Conservation (phyloP, 2,888 invertebrate species). For the Beris morrisii region DNA sequence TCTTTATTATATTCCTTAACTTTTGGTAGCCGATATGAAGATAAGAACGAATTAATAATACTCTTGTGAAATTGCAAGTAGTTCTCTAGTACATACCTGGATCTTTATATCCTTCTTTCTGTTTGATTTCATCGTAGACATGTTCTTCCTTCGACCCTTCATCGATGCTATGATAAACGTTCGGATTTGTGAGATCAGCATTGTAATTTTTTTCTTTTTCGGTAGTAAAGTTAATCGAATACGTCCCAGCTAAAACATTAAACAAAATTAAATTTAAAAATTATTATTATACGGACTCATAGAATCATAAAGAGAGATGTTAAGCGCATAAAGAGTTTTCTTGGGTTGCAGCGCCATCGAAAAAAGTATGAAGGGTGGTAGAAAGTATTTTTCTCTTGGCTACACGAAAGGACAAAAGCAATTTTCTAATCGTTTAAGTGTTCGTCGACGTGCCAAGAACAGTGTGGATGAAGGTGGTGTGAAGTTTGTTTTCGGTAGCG, state of each 20-base stretch:
- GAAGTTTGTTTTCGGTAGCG: too few species aligned
- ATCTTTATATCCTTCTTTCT: constrained; percentile 69
- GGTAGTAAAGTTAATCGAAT: constrained; percentile 63
- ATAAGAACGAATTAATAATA: background rate
- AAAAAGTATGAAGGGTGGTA: too few species aligned
- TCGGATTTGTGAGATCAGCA: constrained; percentile 83
- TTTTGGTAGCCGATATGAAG: constrained; percentile 36
- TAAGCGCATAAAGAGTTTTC: too few species aligned
- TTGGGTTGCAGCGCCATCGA: too few species aligned
- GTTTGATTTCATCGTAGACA: constrained; percentile 87
- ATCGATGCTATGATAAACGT: constrained; percentile 78
- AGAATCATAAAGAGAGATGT: too few species aligned
- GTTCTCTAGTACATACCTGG: constrained; percentile 58
- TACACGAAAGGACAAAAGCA: too few species aligned
- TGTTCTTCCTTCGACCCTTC: constrained; percentile 77
- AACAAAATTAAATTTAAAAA: constrained; percentile 21
- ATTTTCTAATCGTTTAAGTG: too few species aligned
- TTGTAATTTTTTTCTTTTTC: constrained; percentile 77
- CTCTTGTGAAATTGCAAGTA: background rate
- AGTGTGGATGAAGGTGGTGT: too few species aligned
- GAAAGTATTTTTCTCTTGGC: too few species aligned
- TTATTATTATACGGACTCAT: constrained; percentile 3
- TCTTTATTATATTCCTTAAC: constrained; percentile 54
- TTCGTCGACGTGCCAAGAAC: too few species aligned
- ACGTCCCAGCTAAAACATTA: constrained; percentile 56